phyloP scores from a whole-genome alignment of 2,888 invertebrate species.

The Keiferia lycopersicella region DNA sequence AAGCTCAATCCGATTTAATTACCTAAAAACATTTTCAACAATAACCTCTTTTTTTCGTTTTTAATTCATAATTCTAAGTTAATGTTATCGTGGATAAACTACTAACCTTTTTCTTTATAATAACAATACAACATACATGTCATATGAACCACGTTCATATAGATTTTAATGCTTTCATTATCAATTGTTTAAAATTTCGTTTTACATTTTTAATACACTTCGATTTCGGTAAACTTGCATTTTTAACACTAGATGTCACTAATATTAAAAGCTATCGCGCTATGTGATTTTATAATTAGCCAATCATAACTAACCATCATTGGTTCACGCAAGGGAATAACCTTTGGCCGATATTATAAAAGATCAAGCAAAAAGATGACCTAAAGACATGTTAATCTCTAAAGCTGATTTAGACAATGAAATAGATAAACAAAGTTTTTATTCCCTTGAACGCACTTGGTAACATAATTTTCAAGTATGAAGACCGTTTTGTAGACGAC shows the following conservation, averaged over 20 bases:
- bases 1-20: constrained; percentile 78
- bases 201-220: constrained; percentile 51
- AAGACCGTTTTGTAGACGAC: constrained; percentile 23
- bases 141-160: constrained; percentile 68
- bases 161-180: constrained; percentile 50
- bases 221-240: constrained; percentile 66
- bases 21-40: constrained; percentile 81
- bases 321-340: constrained; percentile 36
- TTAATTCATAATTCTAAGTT: constrained; percentile 73
- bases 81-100: constrained; percentile 75
- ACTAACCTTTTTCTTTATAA: constrained; percentile 70
- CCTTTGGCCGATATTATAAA: constrained; percentile 32
- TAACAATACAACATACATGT: constrained; percentile 77
- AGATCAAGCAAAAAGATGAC: constrained; percentile 22
- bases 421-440: constrained; percentile 15
- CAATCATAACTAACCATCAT: constrained; percentile 49
- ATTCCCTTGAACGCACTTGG: constrained; percentile 40
- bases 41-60: constrained; percentile 73
- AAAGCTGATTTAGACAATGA: neutral
- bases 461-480: constrained; percentile 42
- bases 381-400: neutral
- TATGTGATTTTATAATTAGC: constrained; percentile 57
- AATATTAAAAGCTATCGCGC: constrained; percentile 77
- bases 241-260: constrained; percentile 79
- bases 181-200: constrained; percentile 46